Evolutionary conservation across 2,888 invertebrate species (phyloP).

Genomic region (Plemyria rubiginata): DNA sequence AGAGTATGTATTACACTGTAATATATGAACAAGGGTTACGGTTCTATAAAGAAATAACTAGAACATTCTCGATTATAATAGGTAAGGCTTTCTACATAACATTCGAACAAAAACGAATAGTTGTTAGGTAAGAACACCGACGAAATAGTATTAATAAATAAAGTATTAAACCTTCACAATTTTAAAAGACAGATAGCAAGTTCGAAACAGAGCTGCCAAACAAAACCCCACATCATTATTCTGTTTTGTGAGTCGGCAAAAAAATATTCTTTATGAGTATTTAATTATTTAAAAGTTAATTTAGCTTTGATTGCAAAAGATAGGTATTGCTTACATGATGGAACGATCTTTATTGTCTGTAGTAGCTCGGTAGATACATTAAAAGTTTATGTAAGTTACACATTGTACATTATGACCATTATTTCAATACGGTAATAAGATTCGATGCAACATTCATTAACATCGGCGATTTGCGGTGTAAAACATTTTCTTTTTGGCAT

Average conservation of each 20-base stretch:
- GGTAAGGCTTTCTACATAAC: too few species aligned
- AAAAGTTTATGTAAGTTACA: constrained; percentile 26
- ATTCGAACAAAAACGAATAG: background rate
- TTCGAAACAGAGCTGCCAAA: constrained; percentile 31
- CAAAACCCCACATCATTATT: constrained; percentile 27
- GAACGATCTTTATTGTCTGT: constrained; percentile 33
- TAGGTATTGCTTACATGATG: constrained; percentile 50
- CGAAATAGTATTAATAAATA: background rate
- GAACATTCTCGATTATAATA: background rate
- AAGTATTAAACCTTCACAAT: background rate
- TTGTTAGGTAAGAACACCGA: constrained; percentile 4
- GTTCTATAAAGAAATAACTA: background rate
- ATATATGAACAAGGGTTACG: background rate
- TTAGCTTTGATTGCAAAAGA: constrained; percentile 53
- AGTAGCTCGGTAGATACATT: constrained; percentile 25
- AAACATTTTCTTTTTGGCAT: too few species aligned
- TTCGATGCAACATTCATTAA: constrained; percentile 31
- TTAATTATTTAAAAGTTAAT: constrained; percentile 51
- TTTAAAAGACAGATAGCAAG: constrained; percentile 3
- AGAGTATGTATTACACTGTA: background rate
- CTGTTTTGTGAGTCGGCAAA: constrained; percentile 39
- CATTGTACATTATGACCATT: constrained; percentile 47
- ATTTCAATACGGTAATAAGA: constrained; percentile 47
- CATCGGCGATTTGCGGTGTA: constrained; percentile 25
- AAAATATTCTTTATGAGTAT: constrained; percentile 42